These are phyloP conservation scores for Ennomos quercinarius DNA, from an alignment of 2,888 invertebrate genomes.

Conservation along the genomic window DNA sequence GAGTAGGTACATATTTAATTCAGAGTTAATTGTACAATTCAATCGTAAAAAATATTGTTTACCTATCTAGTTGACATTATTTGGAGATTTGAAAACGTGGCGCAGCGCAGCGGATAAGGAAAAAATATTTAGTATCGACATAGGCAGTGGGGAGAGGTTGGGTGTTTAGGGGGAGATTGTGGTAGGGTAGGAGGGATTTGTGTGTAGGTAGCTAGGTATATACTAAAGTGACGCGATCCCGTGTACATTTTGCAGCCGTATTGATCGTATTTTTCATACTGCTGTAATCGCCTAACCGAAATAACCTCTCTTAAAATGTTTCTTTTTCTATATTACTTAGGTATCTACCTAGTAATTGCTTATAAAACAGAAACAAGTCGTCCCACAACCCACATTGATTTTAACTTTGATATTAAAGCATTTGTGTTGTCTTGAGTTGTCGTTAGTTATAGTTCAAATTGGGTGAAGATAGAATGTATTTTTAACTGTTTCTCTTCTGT, in stretches of 20 bases:
- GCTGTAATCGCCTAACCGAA: constrained; percentile 41
- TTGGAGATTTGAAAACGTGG: constrained; percentile 46
- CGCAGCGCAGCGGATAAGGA: constrained; percentile 48
- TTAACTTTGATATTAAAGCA: too few species aligned
- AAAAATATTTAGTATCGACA: constrained; percentile 77
- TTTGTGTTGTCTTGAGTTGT: too few species aligned
- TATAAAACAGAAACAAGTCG: constrained; percentile 11
- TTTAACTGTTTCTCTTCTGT: too few species aligned
- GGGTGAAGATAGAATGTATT: too few species aligned
- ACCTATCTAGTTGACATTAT: constrained; percentile 37
- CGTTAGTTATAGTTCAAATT: too few species aligned
- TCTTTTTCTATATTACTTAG: constrained; percentile 15
- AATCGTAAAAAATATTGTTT: neutral
- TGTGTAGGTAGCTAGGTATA: constrained; percentile 63
- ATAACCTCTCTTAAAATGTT: constrained; percentile 9
- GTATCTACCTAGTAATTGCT: constrained; percentile 17
- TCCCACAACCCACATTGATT: too few species aligned
- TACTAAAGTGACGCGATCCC: constrained; percentile 80
- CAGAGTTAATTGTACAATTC: too few species aligned
- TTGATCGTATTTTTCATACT: constrained; percentile 77
- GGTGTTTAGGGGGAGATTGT: constrained; percentile 76
- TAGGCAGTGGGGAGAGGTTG: constrained; percentile 61
- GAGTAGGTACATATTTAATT: too few species aligned
- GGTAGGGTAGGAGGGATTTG: constrained; percentile 65
- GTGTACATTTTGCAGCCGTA: constrained; percentile 85